Evolutionary conservation across 2,888 invertebrate genomes (phyloP), one percentile per base, ranked within the genome.

Genomic region (Troglohyphantes excavatus): DNA sequence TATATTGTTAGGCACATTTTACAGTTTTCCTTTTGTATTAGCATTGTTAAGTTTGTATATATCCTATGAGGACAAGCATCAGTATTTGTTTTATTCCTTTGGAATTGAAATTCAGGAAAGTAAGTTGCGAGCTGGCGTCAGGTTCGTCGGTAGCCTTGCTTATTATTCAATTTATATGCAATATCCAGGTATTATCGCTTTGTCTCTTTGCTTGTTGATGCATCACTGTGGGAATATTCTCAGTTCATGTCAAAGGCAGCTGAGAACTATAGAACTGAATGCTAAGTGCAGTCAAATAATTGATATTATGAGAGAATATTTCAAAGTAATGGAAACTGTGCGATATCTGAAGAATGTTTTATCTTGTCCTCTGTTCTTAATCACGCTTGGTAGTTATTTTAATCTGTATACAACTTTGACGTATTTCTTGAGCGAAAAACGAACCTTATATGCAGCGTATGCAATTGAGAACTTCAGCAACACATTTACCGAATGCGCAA

Each of bases 321-420:
- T 73, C 5, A 13, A 46, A 11, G 46, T 73, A 9, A 13, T 73
- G 2, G n/a, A 73, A 73, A 43, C 26, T 5, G 46, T 73, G 3
- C 21, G 23, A 17, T 1, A 43, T 17, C 43, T 73, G 39, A 7
- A 46, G 27, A 13, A 39, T 26, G 21, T 73, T 43, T 17, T 73
- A n/a, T 73, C 73, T 46, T 21, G 43, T 2, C 73, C 73, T 17
- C 46, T 43, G 17, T 21, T 73, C 17, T 17, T 46, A 17, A 43
- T 73, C 17, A 21, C 23, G 21, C 3, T 46, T 2, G 0, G 9
- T n/a, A 46, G n/a, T 53, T 46, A 46, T 17, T 46, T 43, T 5
- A 23, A 17, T 19, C 17, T 46, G 23, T 73, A 73, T n/a, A 26
- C 26, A 13, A 21, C 46, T 73, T 73, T 73, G 26, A 17, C 73